Conservation (phyloP, 2,888 invertebrate genomes). For the Leptopilina drosophilae region DNA sequence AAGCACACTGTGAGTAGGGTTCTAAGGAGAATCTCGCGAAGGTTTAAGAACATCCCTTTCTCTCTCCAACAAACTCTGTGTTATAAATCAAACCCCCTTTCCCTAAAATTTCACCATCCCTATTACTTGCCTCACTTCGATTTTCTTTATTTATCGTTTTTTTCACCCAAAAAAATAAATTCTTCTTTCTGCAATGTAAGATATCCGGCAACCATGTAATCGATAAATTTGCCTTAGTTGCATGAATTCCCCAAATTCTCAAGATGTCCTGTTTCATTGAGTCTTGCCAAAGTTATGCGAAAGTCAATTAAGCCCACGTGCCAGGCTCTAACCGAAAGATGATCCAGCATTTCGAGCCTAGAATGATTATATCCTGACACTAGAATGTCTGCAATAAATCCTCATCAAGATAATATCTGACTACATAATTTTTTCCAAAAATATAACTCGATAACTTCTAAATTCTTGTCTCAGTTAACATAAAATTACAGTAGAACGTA, state of each 20-base stretch:
- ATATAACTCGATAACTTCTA: too few relatives aligned
- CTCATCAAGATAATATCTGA: background rate
- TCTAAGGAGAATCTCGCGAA: constrained; percentile 20
- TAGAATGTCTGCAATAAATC: constrained; percentile 4
- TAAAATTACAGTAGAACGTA: too few relatives aligned
- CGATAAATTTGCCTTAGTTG: constrained; percentile 36
- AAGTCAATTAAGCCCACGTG: constrained; percentile 43
- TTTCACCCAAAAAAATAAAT: background rate
- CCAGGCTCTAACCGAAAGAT: background rate
- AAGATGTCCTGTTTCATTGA: constrained; percentile 46
- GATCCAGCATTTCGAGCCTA: background rate
- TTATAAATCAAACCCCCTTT: constrained; percentile 68
- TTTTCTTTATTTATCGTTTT: constrained; percentile 32
- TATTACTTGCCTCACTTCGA: constrained; percentile 22
- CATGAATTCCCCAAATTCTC: constrained; percentile 54
- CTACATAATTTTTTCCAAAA: background rate
- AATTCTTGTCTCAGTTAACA: too few relatives aligned
- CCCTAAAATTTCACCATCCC: constrained; percentile 59
- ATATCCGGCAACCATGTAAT: background rate
- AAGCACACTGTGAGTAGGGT: constrained; percentile 35
- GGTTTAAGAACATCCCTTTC: constrained; percentile 43
- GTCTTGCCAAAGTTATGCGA: constrained; percentile 39
- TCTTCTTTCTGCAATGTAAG: background rate
- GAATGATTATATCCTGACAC: constrained; percentile 3
- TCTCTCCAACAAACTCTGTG: constrained; percentile 11